Evolutionary conservation across 2,888 invertebrate genomes (phyloP), one percentile per base, ranked within the genome.

Genomic region (Drosophila lutescens): DNA sequence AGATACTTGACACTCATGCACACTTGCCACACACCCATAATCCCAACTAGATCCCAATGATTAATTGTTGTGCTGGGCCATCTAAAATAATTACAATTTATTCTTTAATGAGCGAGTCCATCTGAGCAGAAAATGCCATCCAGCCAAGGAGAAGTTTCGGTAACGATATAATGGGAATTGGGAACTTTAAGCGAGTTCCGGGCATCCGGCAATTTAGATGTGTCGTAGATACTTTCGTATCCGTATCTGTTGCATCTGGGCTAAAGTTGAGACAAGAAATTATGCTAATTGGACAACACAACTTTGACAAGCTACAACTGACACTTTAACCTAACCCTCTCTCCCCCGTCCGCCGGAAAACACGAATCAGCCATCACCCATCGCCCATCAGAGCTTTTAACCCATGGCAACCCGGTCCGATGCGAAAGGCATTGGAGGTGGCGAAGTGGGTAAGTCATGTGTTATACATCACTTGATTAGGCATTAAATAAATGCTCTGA

Each of bases 231-330:
- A 50, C 54, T 59, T 53, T 41, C 26, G 13, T 8, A 49, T 49
- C 34, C 43, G 17, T 54, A 68, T 68, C 60, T 69, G 54, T 69
- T 69, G 70, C 61, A 69, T 61, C 49, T 44, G 50, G 51, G 54
- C 54, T 20, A 62, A 62, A 70, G 71, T 62, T 62, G 40, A 62
- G 71, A 70, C 62, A 62, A 55, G 62, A 62, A 70, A 62, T 70
- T 70, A 60, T 77, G 62, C 85, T 84, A 80, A 84, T 80, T 83
- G 80, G 66, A 61, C 74, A 61, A 61, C 54, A 76, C 57, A 78
- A 60, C 44, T 72, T 73, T 73, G 74, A 59, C 63, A 72, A 58
- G 57, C 69, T 60, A 46, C 55, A 56, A 67, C 53, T 51, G 54
- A 68, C 68, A 40, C 57, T 67, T 68, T 34, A 40, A 44, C 43